Conservation (phyloP, 2,113 vertebrate species). For the human (Homo sapiens) region DNA sequence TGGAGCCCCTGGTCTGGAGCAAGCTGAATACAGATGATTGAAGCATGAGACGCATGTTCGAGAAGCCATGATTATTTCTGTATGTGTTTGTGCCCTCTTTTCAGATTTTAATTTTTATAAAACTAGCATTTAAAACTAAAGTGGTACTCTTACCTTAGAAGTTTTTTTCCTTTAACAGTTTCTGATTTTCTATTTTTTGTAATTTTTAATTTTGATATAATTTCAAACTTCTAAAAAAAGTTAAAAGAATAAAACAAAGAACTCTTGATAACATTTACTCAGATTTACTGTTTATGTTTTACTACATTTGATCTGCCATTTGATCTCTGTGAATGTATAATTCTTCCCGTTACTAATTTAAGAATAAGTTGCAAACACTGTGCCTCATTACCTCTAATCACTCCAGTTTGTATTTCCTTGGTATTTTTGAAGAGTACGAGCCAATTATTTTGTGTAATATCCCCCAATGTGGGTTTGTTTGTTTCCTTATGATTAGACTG, state of each 20-base stretch:
- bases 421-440: neutral
- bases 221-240: slow-evolving; percentile 1
- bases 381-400: neutral
- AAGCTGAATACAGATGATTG: slow-evolving; percentile 82
- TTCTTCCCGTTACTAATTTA: neutral
- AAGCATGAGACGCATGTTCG: neutral
- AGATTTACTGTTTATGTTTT: neutral
- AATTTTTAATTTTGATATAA: slow-evolving; percentile 17
- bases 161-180: neutral
- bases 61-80: neutral
- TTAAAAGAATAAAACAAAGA: neutral
- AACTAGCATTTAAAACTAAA: slow-evolving; percentile 40
- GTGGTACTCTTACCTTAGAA: neutral
- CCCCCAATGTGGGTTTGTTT: neutral
- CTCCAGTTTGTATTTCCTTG: neutral
- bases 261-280: neutral
- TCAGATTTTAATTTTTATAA: neutral
- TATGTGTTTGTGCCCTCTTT: neutral
- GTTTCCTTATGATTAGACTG: neutral
- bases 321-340: neutral
- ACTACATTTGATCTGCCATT: neutral
- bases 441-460: neutral
- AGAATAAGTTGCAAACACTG: neutral
- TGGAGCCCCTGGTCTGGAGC: slow-evolving; percentile 97
- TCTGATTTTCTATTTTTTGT: neutral